Evolutionary conservation across 53 echinoderm and acorn worm species (phyloP).

Genomic region (Actinopyga echinites): DNA sequence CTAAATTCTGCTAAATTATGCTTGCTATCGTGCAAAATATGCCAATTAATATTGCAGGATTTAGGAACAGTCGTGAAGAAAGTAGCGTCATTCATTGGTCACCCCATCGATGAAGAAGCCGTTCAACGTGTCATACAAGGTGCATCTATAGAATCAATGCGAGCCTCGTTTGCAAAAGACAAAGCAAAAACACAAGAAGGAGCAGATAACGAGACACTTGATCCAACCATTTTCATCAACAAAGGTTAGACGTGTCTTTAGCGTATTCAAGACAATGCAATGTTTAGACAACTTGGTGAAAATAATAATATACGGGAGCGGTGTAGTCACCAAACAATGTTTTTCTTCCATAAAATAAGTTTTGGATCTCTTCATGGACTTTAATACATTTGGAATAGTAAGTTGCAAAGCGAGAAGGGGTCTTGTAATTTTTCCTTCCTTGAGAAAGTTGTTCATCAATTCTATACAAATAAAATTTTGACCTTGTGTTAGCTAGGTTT

Average conservation of each 20-base stretch:
- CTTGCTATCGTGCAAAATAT: no score
- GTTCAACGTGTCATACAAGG: not conserved
- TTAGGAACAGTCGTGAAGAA: not conserved
- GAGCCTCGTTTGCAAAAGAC: not conserved
- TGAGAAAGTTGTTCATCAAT: no score
- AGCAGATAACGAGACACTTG: not conserved
- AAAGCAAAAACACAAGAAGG: not conserved
- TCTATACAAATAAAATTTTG: no score
- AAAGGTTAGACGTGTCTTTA: not conserved
- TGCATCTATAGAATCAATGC: not conserved
- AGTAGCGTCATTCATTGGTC: conserved; percentile 1
- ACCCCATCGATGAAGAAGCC: not conserved
- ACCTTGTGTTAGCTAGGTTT: no score
- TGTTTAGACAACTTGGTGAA: no score
- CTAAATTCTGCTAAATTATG: no score
- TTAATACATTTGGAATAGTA: not conserved
- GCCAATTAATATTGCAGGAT: not conserved
- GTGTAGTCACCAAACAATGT: no score
- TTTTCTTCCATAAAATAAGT: no score
- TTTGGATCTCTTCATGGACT: no score
- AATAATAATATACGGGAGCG: no score
- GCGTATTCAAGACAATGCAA: not conserved
- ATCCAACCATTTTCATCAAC: not conserved
- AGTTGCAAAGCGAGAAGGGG: not conserved
- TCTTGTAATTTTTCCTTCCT: not conserved